These are phyloP conservation scores for Rhinichthys osculus DNA, from an alignment of 2,797 vertebrate species.

Conservation along the genomic window DNA sequence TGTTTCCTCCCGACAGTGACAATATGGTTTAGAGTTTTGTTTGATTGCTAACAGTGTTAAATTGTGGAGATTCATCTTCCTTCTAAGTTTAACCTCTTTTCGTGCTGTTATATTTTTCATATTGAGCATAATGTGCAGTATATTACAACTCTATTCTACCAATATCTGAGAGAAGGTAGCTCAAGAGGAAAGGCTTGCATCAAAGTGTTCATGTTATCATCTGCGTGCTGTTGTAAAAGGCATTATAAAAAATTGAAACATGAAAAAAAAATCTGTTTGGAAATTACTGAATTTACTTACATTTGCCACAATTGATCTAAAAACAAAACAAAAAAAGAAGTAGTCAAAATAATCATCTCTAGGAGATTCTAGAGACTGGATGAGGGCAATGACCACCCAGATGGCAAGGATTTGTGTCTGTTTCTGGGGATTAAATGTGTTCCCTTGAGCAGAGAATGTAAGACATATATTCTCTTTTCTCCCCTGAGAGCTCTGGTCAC, in stretches of 20 bases:
- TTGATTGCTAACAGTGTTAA: background rate
- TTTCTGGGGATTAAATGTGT: constrained; percentile 14
- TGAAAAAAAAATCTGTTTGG: background rate
- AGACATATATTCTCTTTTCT: constrained; percentile 16
- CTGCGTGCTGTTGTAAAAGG: background rate
- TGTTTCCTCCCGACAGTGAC: background rate
- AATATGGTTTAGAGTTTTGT: background rate
- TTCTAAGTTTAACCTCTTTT: background rate
- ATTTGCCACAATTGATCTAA: background rate
- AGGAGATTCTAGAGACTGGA: background rate
- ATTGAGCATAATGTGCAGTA: background rate
- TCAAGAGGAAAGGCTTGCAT: constrained; percentile 2
- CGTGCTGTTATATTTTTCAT: background rate
- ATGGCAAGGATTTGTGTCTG: constrained; percentile 32
- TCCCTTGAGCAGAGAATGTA: constrained; percentile 13
- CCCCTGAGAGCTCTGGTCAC: constrained; percentile 5
- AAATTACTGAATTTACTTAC: background rate
- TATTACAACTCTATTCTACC: background rate
- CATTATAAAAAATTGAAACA: background rate
- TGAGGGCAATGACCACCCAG: background rate
- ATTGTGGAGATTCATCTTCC: background rate
- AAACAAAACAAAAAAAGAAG: background rate
- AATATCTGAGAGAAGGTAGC: background rate
- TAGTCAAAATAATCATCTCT: background rate
- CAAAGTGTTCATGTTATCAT: background rate